Evolutionary conservation across 2,113 vertebrate genomes (phyloP).

Genomic region (Cyprinodon variegatus): DNA sequence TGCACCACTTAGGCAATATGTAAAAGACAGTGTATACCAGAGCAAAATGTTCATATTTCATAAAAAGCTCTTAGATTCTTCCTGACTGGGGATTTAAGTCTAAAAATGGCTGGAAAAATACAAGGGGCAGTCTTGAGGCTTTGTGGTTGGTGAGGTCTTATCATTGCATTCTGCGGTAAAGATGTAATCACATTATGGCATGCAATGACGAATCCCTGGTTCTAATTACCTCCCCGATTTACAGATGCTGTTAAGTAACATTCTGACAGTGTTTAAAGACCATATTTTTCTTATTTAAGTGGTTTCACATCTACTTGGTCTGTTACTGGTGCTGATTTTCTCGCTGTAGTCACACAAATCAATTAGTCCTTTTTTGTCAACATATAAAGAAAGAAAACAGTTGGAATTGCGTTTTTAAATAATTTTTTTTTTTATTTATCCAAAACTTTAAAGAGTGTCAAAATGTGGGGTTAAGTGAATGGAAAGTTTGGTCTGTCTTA

Average conservation of each 20-base stretch:
- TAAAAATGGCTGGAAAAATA: slow-evolving; percentile 51
- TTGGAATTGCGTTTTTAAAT: neutral
- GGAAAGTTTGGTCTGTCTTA: slow-evolving; percentile 11
- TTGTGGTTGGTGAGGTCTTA: slow-evolving; percentile 69
- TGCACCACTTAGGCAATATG: no score
- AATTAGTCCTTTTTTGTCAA: no score
- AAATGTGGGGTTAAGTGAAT: slow-evolving; percentile 23
- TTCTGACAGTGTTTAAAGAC: slow-evolving; percentile 18
- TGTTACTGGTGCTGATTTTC: slow-evolving; percentile 5
- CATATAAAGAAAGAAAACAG: neutral
- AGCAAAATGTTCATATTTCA: neutral
- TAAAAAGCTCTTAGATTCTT: neutral
- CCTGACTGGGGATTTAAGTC: neutral
- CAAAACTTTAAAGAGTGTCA: neutral
- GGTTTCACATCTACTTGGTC: slow-evolving; percentile 10
- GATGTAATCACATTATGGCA: slow-evolving; percentile 79
- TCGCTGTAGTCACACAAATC: neutral
- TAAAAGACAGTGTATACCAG: no score
- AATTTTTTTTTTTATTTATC: no score
- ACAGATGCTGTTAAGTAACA: slow-evolving; percentile 30
- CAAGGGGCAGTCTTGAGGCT: slow-evolving; percentile 25
- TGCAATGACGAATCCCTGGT: slow-evolving; percentile 55
- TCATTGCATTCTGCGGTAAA: slow-evolving; percentile 72
- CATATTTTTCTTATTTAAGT: slow-evolving; percentile 9
- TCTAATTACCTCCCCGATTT: slow-evolving; percentile 58